phyloP scores from a whole-genome alignment of 2,888 invertebrate species.

The Drosophila affinis region DNA sequence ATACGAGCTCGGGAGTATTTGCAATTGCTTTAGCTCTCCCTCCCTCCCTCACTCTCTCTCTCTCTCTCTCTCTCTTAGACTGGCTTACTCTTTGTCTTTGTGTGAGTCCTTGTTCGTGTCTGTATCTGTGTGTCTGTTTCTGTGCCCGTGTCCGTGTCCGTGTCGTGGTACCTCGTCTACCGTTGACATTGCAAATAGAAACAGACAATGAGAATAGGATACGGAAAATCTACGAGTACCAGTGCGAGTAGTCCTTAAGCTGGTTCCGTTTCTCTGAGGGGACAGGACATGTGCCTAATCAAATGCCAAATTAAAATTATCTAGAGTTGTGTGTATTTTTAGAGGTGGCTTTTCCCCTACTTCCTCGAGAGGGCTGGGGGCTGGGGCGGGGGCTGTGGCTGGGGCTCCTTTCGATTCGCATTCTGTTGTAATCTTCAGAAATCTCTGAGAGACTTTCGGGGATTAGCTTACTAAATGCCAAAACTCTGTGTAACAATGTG shows the following conservation, averaged over 20 bases:
- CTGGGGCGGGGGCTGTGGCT: not conserved
- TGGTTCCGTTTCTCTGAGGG: slow-evolving; percentile 6
- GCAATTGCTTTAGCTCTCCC: slow-evolving; percentile 63
- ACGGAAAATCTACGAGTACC: slow-evolving; percentile 11
- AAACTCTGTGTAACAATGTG: slow-evolving; percentile 27
- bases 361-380: slow-evolving; percentile 4
- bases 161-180: slow-evolving; percentile 21
- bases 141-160: not conserved
- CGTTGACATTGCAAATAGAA: slow-evolving; percentile 70
- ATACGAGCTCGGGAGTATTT: slow-evolving; percentile 61
- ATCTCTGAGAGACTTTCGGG: slow-evolving; percentile 73
- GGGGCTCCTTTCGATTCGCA: slow-evolving; percentile 43
- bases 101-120: not conserved
- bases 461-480: slow-evolving; percentile 65
- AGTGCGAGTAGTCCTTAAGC: slow-evolving; percentile 28
- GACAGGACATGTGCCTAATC: slow-evolving; percentile 72
- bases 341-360: slow-evolving; percentile 30
- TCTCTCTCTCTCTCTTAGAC: not conserved
- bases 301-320: slow-evolving; percentile 71
- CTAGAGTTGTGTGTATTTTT: slow-evolving; percentile 61
- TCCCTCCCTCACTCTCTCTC: slow-evolving; percentile 2
- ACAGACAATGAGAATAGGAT: slow-evolving; percentile 32
- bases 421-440: slow-evolving; percentile 63
- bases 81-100: slow-evolving; percentile 27
- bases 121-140: not conserved